Evolutionary conservation across 2,888 invertebrate species (phyloP).

Genomic region (Amiota communis): DNA sequence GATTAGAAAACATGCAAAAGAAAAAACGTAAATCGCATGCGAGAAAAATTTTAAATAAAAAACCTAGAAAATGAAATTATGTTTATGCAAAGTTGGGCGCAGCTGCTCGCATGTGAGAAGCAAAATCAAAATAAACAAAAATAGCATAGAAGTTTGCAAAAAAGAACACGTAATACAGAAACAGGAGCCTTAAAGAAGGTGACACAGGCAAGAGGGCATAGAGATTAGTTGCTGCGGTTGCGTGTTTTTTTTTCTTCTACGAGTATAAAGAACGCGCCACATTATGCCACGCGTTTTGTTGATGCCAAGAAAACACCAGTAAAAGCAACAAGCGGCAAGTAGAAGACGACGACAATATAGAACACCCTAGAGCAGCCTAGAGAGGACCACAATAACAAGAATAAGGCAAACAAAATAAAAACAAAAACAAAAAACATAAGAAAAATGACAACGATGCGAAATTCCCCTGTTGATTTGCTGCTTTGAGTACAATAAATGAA

Average conservation of each 20-base stretch:
- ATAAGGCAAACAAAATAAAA: background rate
- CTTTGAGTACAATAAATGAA: background rate
- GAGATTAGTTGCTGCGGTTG: no score
- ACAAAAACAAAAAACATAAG: no score
- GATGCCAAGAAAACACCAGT: no score
- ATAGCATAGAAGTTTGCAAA: background rate
- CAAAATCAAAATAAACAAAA: constrained; percentile 6
- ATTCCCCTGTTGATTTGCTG: constrained; percentile 16
- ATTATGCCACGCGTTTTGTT: no score
- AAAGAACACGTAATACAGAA: background rate
- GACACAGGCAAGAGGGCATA: background rate
- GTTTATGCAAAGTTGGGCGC: constrained; percentile 18
- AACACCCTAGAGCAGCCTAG: background rate
- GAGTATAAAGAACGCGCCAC: no score
- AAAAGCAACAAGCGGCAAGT: no score
- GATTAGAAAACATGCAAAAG: no score
- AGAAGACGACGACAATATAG: background rate
- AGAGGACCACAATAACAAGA: background rate
- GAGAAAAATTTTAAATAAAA: background rate
- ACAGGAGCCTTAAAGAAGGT: background rate
- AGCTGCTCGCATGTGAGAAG: background rate
- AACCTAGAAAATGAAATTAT: constrained; percentile 10
- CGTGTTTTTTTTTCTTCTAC: no score
- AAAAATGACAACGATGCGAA: background rate
- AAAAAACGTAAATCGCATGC: no score